phyloP scores from a whole-genome alignment of 1,140 invertebrate genomes.

The Tribolium madens region DNA sequence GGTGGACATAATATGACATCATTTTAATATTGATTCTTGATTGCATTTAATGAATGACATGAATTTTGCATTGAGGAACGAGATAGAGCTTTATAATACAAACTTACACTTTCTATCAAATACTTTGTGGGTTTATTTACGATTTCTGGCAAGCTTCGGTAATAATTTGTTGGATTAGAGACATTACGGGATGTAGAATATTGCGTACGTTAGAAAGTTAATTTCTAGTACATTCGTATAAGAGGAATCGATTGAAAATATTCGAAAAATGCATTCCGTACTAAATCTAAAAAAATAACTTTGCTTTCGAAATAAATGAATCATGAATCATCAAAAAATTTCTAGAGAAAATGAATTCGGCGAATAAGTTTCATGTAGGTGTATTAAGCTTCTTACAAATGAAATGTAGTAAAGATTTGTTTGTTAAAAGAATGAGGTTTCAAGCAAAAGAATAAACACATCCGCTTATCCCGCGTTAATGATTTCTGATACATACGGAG shows the following conservation, averaged over 20 bases:
- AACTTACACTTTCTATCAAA: background rate
- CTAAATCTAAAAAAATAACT: background rate
- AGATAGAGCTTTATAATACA: background rate
- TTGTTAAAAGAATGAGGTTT: background rate
- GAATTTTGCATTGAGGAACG: too few relatives aligned
- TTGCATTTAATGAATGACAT: too few relatives aligned
- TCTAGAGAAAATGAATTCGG: background rate
- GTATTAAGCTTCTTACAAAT: background rate
- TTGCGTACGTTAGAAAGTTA: background rate
- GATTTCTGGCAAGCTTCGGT: background rate
- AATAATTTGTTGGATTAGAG: background rate
- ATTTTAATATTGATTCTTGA: too few relatives aligned
- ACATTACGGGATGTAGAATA: background rate
- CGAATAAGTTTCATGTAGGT: background rate
- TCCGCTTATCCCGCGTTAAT: background rate
- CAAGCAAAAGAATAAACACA: constrained; percentile 2
- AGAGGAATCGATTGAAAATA: too few relatives aligned
- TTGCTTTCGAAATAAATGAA: background rate
- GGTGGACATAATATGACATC: too few relatives aligned
- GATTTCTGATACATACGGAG: constrained; percentile 20
- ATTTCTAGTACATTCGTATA: background rate
- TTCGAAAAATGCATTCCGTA: too few relatives aligned
- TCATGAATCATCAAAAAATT: background rate
- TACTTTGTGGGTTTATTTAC: background rate
- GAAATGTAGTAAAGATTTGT: background rate